A percentile compares a stretch with the other conserved stretches of the same genome.
These are phyloP conservation scores for Himalopsyche japonica DNA, from an alignment of 2,888 invertebrate genomes.

Conservation along the genomic window DNA sequence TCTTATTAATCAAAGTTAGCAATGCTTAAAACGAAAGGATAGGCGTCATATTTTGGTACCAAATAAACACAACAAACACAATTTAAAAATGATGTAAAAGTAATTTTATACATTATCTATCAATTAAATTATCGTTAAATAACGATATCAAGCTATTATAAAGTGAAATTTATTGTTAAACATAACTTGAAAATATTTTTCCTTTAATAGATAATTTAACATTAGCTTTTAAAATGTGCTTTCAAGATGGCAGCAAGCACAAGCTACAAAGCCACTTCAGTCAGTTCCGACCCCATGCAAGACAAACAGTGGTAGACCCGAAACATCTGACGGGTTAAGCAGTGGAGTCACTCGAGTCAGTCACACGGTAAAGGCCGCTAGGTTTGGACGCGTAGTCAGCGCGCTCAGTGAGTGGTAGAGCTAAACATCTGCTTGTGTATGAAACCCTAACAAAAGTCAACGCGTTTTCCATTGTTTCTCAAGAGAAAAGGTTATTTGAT, in stretches of 20 bases:
- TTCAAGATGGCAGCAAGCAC: neutral
- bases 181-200: too few relatives aligned
- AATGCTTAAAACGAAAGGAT: too few relatives aligned
- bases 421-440: constrained; percentile 25
- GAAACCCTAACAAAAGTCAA: neutral
- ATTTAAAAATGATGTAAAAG: too few relatives aligned
- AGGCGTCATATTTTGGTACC: too few relatives aligned
- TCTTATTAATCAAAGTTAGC: too few relatives aligned
- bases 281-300: constrained; percentile 14
- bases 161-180: too few relatives aligned
- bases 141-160: too few relatives aligned
- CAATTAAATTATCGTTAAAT: too few relatives aligned
- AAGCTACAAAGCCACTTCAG: neutral
- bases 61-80: too few relatives aligned
- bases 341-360: constrained; percentile 5
- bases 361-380: constrained; percentile 21
- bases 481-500: neutral
- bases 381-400: constrained; percentile 4
- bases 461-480: neutral
- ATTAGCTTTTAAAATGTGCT: neutral
- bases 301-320: constrained; percentile 12
- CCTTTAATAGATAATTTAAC: neutral
- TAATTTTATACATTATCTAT: too few relatives aligned
- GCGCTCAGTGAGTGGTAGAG: constrained; percentile 9
- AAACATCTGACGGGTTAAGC: constrained; percentile 18